Conservation (phyloP, 2,888 invertebrate species). For the Drosophila austrosaltans region DNA sequence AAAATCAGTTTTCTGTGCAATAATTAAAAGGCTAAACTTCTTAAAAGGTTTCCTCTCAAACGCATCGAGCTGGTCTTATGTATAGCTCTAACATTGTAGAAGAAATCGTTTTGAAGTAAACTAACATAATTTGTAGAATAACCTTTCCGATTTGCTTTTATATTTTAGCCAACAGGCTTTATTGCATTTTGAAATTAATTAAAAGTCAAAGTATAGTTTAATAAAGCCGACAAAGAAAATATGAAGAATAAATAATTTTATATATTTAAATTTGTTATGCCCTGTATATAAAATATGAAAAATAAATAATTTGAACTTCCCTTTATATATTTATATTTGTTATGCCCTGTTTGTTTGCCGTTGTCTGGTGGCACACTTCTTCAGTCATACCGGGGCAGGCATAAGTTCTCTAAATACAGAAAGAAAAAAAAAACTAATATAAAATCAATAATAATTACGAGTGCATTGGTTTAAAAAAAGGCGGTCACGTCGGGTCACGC, state of each 20-base stretch:
- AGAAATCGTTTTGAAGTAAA: too few species aligned
- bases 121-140: too few species aligned
- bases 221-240: background rate
- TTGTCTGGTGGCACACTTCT: slow-evolving; percentile 61
- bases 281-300: background rate
- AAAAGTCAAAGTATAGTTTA: too few species aligned
- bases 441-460: slow-evolving; percentile 73
- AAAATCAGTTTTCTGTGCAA: too few species aligned
- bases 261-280: background rate
- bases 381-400: slow-evolving; percentile 38
- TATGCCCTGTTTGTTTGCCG: slow-evolving; percentile 6
- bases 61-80: too few species aligned
- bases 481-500: slow-evolving; percentile 32
- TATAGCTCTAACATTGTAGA: too few species aligned
- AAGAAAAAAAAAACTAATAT: slow-evolving; percentile 62
- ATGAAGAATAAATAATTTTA: too few species aligned
- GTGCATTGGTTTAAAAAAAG: slow-evolving; percentile 51
- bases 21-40: too few species aligned
- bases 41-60: too few species aligned
- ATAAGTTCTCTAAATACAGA: slow-evolving; percentile 40
- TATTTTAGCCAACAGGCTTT: too few species aligned
- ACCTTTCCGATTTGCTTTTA: too few species aligned
- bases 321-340: background rate
- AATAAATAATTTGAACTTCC: background rate
- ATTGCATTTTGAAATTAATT: too few species aligned